Conservation (phyloP, 2,797 vertebrate species). For the Enteromius mattozi region DNA sequence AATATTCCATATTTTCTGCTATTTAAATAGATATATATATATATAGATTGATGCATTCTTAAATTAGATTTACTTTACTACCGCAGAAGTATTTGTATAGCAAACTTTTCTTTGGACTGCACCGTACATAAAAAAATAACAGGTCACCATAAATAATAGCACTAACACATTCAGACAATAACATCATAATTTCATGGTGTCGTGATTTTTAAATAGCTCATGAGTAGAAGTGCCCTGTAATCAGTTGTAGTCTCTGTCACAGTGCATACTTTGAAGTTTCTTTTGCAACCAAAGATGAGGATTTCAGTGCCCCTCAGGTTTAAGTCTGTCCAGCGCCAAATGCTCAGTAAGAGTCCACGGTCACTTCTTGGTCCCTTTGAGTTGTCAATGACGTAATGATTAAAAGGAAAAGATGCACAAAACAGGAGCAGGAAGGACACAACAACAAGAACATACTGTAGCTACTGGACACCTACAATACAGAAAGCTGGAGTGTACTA, state of each 20-base stretch:
- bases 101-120: conserved; percentile 71
- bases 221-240: conserved; percentile 66
- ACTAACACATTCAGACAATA: conserved; percentile 80
- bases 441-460: conserved; percentile 32
- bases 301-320: conserved; percentile 12
- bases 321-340: conserved; percentile 37
- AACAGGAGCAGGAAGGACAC: conserved; percentile 44
- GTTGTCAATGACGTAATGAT: not conserved
- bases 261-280: conserved; percentile 36
- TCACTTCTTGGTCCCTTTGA: conserved; percentile 36
- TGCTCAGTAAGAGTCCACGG: conserved; percentile 9
- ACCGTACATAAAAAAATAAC: conserved; percentile 77
- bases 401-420: conserved; percentile 7
- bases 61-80: conserved; percentile 75
- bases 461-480: conserved; percentile 14
- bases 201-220: conserved; percentile 77
- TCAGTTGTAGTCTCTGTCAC: conserved; percentile 48
- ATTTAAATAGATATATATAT: conserved; percentile 76
- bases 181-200: conserved; percentile 75
- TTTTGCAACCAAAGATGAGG: conserved; percentile 22
- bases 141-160: conserved; percentile 81
- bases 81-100: conserved; percentile 61
- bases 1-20: conserved; percentile 78
- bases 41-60: conserved; percentile 70
- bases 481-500: conserved; percentile 20